Evolutionary conservation across 1,140 invertebrate genomes (phyloP), one percentile per base, ranked within the genome.

Genomic region (Oryctes rhinoceros): DNA sequence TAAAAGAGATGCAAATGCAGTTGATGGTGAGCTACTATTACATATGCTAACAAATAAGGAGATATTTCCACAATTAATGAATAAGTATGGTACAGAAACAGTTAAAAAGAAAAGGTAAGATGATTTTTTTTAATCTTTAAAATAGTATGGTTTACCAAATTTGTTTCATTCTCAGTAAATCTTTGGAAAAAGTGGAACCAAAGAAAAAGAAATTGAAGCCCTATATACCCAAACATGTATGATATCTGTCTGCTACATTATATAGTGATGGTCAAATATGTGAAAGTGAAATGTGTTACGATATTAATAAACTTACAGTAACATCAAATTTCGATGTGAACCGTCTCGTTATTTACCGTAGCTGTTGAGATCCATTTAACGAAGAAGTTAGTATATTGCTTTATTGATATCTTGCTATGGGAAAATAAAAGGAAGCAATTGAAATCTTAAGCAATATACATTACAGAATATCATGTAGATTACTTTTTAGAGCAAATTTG

Each of bases 1-100:
- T 44, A 30, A 81, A 24, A 71, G 5, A 15, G 65, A 71, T 71
- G 24, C 18, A 4, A 24, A 71, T 71, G 4, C 24, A 13, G 20
- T 24, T 10, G 65, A 15, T 5, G 35, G 35, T 35, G 65, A 71
- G 35, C 9, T 71, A 24, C 35, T 71, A 15, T 35, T 71, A 71
- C 11, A 37, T 71, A 71, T 71, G 35, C 35, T 71, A 71, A 71
- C 65, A 9, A 71, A 71, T 35, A 71, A 71, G 35, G 65, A 71
- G 6, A 71, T 37, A 24, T 71, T 71, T 71, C 65, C 65, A 3
- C 35, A 35, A 37, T 71, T 71, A 30, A 71, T 71, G 20, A 71
- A 71, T 71, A 71, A 71, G 37, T 71, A 71, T 71, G 65, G 65
- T 11, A 71, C 24, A 5, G 65, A 71, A 71, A 24, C 65, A 11